phyloP scores from a whole-genome alignment of 2,797 vertebrate genomes.

The Etheostoma nigrum region DNA sequence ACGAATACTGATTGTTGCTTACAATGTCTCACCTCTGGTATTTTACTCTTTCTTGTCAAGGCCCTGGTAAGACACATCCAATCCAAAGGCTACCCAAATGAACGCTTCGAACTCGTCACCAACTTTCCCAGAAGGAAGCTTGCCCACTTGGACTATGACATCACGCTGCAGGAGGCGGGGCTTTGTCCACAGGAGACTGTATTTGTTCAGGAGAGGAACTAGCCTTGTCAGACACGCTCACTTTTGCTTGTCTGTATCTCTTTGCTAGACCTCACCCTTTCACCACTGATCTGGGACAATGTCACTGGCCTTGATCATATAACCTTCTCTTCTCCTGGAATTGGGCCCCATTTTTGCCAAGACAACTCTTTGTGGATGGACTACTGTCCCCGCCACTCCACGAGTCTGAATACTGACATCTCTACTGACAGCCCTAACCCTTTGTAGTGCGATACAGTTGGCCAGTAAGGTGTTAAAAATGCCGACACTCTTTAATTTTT shows the following conservation, averaged over 20 bases:
- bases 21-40: conserved; percentile 1
- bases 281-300: conserved; percentile 66
- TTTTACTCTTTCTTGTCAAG: conserved; percentile 73
- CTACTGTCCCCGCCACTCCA: conserved; percentile 54
- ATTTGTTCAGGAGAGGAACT: conserved; percentile 99
- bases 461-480: conserved; percentile 70
- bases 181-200: conserved; percentile 99
- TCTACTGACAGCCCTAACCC: conserved; percentile 61
- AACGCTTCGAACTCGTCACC: conserved; percentile 99
- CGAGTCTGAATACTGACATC: conserved; percentile 64
- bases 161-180: conserved; percentile 97
- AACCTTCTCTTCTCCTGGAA: conserved; percentile 63
- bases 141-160: conserved; percentile 99
- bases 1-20: not conserved
- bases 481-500: conserved; percentile 52
- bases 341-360: conserved; percentile 56
- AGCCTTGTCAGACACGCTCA: conserved; percentile 82
- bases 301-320: conserved; percentile 59
- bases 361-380: conserved; percentile 68
- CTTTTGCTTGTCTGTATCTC: conserved; percentile 66
- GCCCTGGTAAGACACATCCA: conserved; percentile 97
- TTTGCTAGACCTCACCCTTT: conserved; percentile 73
- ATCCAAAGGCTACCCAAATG: conserved; percentile 97
- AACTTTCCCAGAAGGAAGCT: conserved; percentile 98
- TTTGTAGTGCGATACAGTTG: conserved; percentile 64